phyloP scores from a whole-genome alignment of 2,888 invertebrate species.

The Rhodophaea formosa region DNA sequence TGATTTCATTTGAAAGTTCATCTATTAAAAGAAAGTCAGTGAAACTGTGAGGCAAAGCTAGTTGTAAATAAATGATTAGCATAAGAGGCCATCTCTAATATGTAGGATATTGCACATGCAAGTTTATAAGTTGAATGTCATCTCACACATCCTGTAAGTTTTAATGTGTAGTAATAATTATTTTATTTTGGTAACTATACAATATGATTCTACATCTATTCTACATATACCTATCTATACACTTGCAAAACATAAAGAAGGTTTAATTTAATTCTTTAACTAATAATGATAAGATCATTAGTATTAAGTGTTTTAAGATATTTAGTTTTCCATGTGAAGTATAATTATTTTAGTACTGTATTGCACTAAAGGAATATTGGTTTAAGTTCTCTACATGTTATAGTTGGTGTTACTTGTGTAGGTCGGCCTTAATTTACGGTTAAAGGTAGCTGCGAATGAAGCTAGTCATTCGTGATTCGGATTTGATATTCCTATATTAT shows the following conservation, averaged over 20 bases:
- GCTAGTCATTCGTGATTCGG: conserved; percentile 34
- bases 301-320: not conserved
- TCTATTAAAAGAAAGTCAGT: not conserved
- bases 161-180: too few species aligned
- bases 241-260: not conserved
- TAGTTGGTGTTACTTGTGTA: conserved; percentile 36
- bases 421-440: conserved; percentile 13
- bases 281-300: not conserved
- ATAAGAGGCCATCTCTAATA: conserved; percentile 42
- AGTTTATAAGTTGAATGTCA: not conserved
- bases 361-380: not conserved
- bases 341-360: not conserved
- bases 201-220: too few species aligned
- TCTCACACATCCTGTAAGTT: not conserved
- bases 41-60: not conserved
- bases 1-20: not conserved
- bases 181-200: too few species aligned
- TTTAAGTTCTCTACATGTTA: conserved; percentile 22
- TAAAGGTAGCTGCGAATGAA: conserved; percentile 6
- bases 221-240: not conserved
- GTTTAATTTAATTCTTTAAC: not conserved
- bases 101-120: conserved; percentile 11
- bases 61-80: conserved; percentile 16
- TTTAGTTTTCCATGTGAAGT: not conserved
- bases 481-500: conserved; percentile 45